A percentile compares a stretch with the other conserved stretches of the same genome.
phyloP scores from a whole-genome alignment of 2,797 vertebrate genomes.

The Numenius phaeopus region DNA sequence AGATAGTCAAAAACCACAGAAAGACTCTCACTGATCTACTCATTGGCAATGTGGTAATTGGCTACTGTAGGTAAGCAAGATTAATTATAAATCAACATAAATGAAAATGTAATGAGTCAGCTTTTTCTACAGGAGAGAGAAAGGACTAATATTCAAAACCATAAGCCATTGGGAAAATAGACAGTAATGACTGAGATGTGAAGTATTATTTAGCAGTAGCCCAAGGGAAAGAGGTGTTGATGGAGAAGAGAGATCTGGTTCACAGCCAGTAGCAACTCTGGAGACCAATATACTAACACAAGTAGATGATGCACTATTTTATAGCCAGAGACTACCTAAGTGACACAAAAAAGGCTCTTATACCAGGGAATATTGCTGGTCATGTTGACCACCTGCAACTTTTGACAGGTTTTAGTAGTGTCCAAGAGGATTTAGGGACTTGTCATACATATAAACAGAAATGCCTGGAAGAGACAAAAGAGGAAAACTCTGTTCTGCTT shows the following conservation, averaged over 20 bases:
- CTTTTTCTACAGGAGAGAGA: neutral
- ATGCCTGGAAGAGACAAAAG: neutral
- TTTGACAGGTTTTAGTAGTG: neutral
- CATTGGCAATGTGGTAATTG: neutral
- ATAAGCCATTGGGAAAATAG: neutral
- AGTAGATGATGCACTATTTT: neutral
- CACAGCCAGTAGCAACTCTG: neutral
- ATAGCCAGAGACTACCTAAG: neutral
- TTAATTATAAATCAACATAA: neutral
- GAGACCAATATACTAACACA: neutral
- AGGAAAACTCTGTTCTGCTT: neutral
- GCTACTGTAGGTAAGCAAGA: neutral
- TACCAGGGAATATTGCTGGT: neutral
- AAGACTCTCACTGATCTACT: neutral
- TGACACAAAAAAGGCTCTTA: neutral
- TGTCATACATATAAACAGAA: neutral
- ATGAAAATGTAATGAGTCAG: neutral
- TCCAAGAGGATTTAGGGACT: neutral
- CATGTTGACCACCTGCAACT: neutral
- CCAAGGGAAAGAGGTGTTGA: neutral
- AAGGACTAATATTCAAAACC: neutral
- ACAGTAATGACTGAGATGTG: neutral
- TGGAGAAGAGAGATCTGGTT: neutral
- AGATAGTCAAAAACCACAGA: neutral
- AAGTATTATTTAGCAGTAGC: neutral